Conservation (phyloP, 2,888 invertebrate genomes). For the Microctonus aethiopoides region DNA sequence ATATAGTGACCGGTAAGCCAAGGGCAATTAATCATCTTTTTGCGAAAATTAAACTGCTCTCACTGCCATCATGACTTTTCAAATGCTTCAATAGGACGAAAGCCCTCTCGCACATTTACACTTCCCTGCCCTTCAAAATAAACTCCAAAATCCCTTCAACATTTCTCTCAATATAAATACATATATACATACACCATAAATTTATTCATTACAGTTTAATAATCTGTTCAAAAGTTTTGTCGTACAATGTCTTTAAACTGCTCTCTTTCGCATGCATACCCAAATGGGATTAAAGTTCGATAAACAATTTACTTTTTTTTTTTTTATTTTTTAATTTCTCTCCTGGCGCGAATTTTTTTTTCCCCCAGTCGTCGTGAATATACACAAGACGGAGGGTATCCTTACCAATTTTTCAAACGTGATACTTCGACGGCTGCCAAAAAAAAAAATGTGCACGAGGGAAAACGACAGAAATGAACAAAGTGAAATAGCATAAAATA, state of each 20-base stretch:
- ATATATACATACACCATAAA: background rate
- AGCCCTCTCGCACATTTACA: background rate
- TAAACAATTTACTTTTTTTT: constrained; percentile 42
- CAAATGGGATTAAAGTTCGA: constrained; percentile 37
- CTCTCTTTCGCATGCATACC: background rate
- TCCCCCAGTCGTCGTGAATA: background rate
- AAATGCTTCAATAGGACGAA: background rate
- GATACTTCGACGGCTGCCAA: background rate
- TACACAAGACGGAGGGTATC: background rate
- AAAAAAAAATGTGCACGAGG: constrained; percentile 4
- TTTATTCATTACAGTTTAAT: background rate
- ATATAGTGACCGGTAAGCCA: constrained; percentile 36
- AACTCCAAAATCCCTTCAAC: background rate
- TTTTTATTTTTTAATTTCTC: background rate
- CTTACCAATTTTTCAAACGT: background rate
- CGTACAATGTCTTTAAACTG: background rate
- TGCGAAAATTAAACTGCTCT: constrained; percentile 37
- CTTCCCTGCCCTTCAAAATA: background rate
- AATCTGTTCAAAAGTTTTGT: background rate
- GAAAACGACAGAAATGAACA: constrained; percentile 1
- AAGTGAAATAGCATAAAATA: background rate
- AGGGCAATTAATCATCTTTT: constrained; percentile 43
- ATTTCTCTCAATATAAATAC: background rate
- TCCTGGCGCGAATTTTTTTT: background rate
- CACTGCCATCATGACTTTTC: constrained; percentile 21